Evolutionary conservation across 2,113 vertebrate species (phyloP).

Genomic region (Prolemur simus): DNA sequence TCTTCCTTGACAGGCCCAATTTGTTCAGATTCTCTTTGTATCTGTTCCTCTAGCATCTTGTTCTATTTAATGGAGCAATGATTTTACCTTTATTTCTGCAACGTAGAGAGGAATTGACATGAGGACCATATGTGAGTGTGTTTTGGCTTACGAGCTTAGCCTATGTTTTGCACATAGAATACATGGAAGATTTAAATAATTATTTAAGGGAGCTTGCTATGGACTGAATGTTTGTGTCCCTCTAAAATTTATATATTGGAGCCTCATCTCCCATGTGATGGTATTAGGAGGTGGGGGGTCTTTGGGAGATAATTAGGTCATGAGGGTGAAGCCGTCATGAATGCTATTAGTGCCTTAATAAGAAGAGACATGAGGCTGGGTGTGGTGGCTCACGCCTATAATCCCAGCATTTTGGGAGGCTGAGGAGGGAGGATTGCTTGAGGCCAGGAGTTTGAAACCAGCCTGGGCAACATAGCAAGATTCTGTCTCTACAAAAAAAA

Average conservation of each 20-base stretch:
- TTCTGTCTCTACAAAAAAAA: too few species aligned
- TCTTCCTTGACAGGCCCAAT: neutral
- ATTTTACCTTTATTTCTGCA: slow-evolving; percentile 22
- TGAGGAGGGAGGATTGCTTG: neutral
- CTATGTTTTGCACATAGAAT: neutral
- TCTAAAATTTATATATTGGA: neutral
- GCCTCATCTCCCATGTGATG: neutral
- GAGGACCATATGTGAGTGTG: neutral
- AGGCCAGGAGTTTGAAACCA: neutral
- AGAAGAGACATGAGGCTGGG: neutral
- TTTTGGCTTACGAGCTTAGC: neutral
- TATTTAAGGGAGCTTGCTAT: neutral
- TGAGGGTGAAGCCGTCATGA: neutral
- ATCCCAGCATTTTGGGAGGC: neutral
- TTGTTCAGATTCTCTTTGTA: neutral
- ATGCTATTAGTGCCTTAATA: neutral
- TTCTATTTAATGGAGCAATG: neutral
- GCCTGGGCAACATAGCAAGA: too few species aligned
- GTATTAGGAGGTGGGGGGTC: too few species aligned
- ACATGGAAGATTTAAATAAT: neutral
- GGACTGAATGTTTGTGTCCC: neutral
- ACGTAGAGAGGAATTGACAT: neutral
- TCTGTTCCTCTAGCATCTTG: neutral
- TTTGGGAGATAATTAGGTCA: neutral
- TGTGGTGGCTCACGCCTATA: too few species aligned